phyloP scores from a whole-genome alignment of 2,888 invertebrate genomes.

The Pterostichus niger region DNA sequence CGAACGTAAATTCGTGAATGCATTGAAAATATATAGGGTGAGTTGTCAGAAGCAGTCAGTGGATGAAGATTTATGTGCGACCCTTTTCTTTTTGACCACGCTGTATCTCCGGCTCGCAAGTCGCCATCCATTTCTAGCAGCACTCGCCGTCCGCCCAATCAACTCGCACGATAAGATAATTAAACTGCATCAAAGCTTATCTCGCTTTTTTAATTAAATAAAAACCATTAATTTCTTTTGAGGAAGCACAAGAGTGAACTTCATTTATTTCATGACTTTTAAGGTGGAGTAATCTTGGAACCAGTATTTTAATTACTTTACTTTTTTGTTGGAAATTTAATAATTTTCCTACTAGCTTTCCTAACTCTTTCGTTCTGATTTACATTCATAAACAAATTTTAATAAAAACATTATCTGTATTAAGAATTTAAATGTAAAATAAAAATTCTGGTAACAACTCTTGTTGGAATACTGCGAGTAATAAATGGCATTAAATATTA shows the following conservation, averaged over 20 bases:
- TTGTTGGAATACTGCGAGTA: no score
- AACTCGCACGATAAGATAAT: constrained; percentile 66
- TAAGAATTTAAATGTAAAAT: no score
- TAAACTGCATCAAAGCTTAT: constrained; percentile 66
- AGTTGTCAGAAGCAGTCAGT: constrained; percentile 25
- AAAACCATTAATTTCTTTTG: constrained; percentile 66
- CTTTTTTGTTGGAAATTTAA: constrained; percentile 51
- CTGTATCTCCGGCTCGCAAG: constrained; percentile 37
- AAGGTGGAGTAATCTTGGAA: constrained; percentile 56
- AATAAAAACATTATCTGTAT: not conserved
- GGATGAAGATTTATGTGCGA: constrained; percentile 63
- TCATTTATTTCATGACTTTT: constrained; percentile 60
- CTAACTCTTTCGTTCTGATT: constrained; percentile 25
- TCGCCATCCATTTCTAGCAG: constrained; percentile 53
- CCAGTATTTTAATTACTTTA: constrained; percentile 53
- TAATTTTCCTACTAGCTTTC: constrained; percentile 19
- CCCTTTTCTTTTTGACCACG: constrained; percentile 63
- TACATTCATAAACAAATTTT: constrained; percentile 21
- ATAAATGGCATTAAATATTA: no score
- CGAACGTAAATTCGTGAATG: constrained; percentile 49
- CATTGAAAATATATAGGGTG: constrained; percentile 47
- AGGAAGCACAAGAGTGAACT: constrained; percentile 50
- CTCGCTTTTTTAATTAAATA: constrained; percentile 67
- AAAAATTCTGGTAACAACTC: no score
- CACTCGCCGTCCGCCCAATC: constrained; percentile 51